These are phyloP conservation scores for Pantelozetes paolii DNA, from an alignment of 2,888 invertebrate species.

Conservation along the genomic window DNA sequence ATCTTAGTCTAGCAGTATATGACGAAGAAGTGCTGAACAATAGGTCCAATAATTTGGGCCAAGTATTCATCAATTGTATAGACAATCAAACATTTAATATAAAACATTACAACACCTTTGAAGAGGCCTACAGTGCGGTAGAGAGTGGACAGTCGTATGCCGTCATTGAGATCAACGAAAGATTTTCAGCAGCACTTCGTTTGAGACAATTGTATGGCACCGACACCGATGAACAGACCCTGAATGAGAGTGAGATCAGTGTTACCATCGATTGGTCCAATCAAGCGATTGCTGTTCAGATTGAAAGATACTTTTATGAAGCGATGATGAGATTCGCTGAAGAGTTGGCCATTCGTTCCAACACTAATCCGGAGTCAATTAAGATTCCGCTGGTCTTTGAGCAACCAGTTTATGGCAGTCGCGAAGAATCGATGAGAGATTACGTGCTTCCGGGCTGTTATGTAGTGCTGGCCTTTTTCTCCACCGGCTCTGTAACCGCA, in stretches of 20 bases:
- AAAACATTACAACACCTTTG: conserved; percentile 52
- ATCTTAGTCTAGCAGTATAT: neutral
- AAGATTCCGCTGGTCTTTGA: conserved; percentile 7
- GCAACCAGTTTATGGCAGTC: conserved; percentile 37
- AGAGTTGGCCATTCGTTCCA: neutral
- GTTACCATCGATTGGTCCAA: conserved; percentile 27
- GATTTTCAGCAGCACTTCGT: conserved; percentile 79
- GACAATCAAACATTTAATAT: neutral
- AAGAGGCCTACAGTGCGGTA: conserved; percentile 68
- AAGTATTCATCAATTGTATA: neutral
- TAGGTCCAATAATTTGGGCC: neutral
- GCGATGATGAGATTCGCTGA: conserved; percentile 20
- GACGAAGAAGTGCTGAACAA: neutral
- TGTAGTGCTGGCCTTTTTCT: conserved; percentile 76
- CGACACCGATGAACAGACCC: neutral
- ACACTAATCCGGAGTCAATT: neutral
- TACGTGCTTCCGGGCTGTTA: conserved; percentile 94
- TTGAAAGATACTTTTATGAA: conserved; percentile 10
- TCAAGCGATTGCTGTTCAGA: conserved; percentile 8
- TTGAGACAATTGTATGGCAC: conserved; percentile 67
- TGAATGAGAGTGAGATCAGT: neutral
- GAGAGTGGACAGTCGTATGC: conserved; percentile 78
- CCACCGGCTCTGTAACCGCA: conserved; percentile 88
- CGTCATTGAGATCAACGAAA: conserved; percentile 77
- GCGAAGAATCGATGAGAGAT: conserved; percentile 83